A percentile compares a stretch with the other conserved stretches of the same genome.
Evolutionary conservation across 2,113 vertebrate genomes (phyloP).

Genomic region (Platysteira castanea): DNA sequence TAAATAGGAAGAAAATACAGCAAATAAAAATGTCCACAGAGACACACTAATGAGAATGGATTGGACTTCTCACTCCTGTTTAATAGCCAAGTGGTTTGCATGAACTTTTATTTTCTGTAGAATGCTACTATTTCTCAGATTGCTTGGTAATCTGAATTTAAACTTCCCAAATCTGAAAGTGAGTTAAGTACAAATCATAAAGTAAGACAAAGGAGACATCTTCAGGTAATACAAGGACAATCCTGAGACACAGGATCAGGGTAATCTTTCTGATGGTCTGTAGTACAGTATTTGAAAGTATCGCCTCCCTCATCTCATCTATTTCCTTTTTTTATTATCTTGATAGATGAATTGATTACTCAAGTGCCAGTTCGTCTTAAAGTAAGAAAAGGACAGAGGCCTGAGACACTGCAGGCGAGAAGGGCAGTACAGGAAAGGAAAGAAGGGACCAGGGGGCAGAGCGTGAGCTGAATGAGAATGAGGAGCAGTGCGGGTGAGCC

Average conservation of each 20-base stretch:
- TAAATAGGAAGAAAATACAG: not conserved
- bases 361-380: not conserved
- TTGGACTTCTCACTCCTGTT: not conserved
- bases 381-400: not conserved
- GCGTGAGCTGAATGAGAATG: rapidly evolving
- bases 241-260: not conserved
- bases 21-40: not conserved
- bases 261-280: not conserved
- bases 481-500: not conserved
- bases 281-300: not conserved
- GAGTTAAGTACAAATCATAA: not conserved
- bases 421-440: not conserved
- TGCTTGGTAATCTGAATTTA: not conserved
- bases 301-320: not conserved
- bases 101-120: not conserved
- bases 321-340: not conserved
- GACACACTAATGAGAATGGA: not conserved
- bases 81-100: not conserved
- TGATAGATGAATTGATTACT: not conserved
- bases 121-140: not conserved
- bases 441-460: not conserved
- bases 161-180: not conserved
- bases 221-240: not conserved
- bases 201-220: not conserved
- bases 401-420: not conserved